A percentile compares a stretch with the other conserved stretches of the same genome.
Conservation (phyloP, 2,797 vertebrate genomes). For the Parotocinclus haroldoi region DNA sequence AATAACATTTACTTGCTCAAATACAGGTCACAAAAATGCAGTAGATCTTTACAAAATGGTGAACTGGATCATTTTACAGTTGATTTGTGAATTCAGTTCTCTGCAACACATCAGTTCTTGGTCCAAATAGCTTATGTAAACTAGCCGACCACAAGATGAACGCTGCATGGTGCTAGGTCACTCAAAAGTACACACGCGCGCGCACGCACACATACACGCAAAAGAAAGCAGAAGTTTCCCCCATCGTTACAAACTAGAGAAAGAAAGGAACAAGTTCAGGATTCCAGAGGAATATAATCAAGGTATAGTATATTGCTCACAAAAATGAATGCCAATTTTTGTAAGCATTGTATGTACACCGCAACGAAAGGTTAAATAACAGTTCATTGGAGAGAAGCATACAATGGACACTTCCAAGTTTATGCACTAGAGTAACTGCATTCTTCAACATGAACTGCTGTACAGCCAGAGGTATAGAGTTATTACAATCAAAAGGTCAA, state of each 20-base stretch:
- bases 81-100: constrained; percentile 33
- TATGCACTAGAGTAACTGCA: constrained; percentile 63
- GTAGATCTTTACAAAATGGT: constrained; percentile 63
- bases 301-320: too few species aligned
- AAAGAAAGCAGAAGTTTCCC: constrained; percentile 54
- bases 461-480: constrained; percentile 70
- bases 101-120: constrained; percentile 56
- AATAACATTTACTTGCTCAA: constrained; percentile 79
- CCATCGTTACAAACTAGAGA: constrained; percentile 59
- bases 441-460: constrained; percentile 49
- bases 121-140: constrained; percentile 61
- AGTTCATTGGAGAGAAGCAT: constrained; percentile 36
- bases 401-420: constrained; percentile 56
- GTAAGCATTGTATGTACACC: too few species aligned
- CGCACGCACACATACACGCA: too few species aligned
- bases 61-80: constrained; percentile 44
- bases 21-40: constrained; percentile 62
- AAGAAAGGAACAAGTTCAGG: constrained; percentile 50
- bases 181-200: constrained; percentile 41
- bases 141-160: constrained; percentile 47
- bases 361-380: constrained; percentile 62
- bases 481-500: constrained; percentile 75
- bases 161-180: constrained; percentile 47
- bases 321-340: too few species aligned
- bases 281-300: constrained; percentile 54